Conservation (phyloP, 2,888 invertebrate genomes). For the Noctua pronuba region DNA sequence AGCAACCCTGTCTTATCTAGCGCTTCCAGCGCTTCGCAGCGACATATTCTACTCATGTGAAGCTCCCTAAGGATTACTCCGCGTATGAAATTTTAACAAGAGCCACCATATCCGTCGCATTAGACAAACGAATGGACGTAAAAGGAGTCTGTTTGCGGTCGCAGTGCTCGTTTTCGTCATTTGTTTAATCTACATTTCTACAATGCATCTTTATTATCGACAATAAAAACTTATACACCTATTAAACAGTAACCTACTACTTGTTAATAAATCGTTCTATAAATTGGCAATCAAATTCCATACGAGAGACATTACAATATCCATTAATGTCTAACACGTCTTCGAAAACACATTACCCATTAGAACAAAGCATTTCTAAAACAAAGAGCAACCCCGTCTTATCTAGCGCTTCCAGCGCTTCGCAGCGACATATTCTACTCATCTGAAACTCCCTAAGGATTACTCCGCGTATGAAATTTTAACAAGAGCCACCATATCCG, state of each 20-base stretch:
- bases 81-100: conserved; percentile 62
- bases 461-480: conserved; percentile 57
- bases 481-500: conserved; percentile 54
- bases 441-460: conserved; percentile 48
- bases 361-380: conserved; percentile 44
- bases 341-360: conserved; percentile 17
- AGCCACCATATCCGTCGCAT: conserved; percentile 46
- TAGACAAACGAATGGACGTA: conserved; percentile 41
- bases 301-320: conserved; percentile 5
- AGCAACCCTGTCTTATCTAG: conserved; percentile 34
- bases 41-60: conserved; percentile 38
- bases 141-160: conserved; percentile 45
- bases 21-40: conserved; percentile 43
- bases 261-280: conserved; percentile 7
- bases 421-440: conserved; percentile 35
- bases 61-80: conserved; percentile 40
- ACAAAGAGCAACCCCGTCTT: conserved; percentile 42
- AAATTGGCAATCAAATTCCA: conserved; percentile 15
- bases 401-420: conserved; percentile 42
- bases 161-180: conserved; percentile 40
- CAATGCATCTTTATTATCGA: conserved; percentile 4
- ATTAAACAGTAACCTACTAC: background rate
- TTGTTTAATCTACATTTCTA: conserved; percentile 2
- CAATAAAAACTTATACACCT: conserved; percentile 21
- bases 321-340: conserved; percentile 24